A percentile compares a stretch with the other conserved stretches of the same genome.
These are phyloP conservation scores for Eupeodes latifasciatus DNA, from an alignment of 2,888 invertebrate species.

Conservation along the genomic window DNA sequence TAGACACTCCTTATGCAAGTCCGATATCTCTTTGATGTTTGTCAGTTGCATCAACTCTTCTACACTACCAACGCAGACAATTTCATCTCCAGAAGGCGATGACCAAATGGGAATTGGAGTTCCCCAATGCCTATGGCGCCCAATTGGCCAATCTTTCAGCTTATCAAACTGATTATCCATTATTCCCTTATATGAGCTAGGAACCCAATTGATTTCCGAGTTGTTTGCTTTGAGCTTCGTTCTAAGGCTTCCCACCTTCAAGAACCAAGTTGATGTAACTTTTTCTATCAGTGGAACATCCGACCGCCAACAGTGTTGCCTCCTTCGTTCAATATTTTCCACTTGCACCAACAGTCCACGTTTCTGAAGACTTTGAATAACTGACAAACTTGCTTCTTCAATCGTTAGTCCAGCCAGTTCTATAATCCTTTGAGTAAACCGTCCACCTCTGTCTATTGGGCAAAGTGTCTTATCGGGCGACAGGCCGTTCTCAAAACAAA, in stretches of 20 bases:
- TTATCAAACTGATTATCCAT: constrained; percentile 94
- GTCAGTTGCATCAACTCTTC: constrained; percentile 92
- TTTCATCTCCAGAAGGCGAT: constrained; percentile 93
- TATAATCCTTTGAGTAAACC: constrained; percentile 90
- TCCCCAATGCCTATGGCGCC: constrained; percentile 98
- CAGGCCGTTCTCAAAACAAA: constrained; percentile 89
- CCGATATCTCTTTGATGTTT: constrained; percentile 89
- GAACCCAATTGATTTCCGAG: constrained; percentile 96
- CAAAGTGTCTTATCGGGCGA: constrained; percentile 95
- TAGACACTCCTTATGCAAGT: constrained; percentile 96
- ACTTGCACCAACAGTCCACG: constrained; percentile 89
- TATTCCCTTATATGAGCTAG: constrained; percentile 95
- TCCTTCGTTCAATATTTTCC: constrained; percentile 93
- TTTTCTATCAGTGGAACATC: constrained; percentile 98
- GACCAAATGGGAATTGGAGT: constrained; percentile 98
- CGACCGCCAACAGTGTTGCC: constrained; percentile 98
- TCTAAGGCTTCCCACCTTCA: constrained; percentile 93
- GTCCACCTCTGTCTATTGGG: constrained; percentile 95
- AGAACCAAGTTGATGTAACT: constrained; percentile 98
- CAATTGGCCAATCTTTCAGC: constrained; percentile 97
- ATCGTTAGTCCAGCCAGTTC: constrained; percentile 95
- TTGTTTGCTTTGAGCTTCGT: constrained; percentile 91
- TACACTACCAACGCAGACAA: constrained; percentile 95
- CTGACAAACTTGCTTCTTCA: constrained; percentile 97
- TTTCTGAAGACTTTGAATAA: constrained; percentile 91